Percentiles rank a stretch among this genome's conserved stretches.
These are phyloP conservation scores for Orientallactaga sibirica DNA, from an alignment of 2,797 vertebrate genomes.

Conservation along the genomic window DNA sequence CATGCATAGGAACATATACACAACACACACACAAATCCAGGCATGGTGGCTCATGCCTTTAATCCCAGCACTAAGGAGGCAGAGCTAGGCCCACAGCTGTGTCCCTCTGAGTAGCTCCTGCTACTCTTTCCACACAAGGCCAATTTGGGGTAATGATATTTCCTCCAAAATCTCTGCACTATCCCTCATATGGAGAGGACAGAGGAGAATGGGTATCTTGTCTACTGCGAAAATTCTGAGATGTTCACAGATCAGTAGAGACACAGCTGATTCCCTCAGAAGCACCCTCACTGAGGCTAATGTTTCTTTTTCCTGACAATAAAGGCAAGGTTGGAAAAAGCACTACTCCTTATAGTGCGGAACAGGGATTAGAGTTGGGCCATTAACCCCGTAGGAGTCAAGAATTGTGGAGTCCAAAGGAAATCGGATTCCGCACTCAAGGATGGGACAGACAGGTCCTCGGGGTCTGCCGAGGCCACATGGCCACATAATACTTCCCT, in stretches of 20 bases:
- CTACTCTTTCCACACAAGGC: neutral
- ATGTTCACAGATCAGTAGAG: slow-evolving; percentile 78
- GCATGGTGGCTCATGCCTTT: no score
- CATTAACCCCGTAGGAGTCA: slow-evolving; percentile 37
- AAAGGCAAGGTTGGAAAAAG: slow-evolving; percentile 53
- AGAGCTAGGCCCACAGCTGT: neutral
- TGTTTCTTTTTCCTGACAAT: neutral
- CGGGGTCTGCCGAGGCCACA: neutral
- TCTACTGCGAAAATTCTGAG: slow-evolving; percentile 79
- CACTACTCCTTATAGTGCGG: neutral
- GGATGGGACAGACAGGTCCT: slow-evolving; percentile 20
- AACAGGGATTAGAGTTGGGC: neutral
- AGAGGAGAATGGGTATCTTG: slow-evolving; percentile 74
- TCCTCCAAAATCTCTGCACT: neutral
- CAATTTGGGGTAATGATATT: slow-evolving; percentile 27
- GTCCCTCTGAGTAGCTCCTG: neutral
- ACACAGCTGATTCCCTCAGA: slow-evolving; percentile 60
- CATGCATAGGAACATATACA: no score
- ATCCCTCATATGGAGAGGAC: neutral
- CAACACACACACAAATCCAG: no score
- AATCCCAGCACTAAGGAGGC: no score
- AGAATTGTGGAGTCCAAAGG: slow-evolving; percentile 61
- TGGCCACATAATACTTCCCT: slow-evolving; percentile 71
- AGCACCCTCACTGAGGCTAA: slow-evolving; percentile 61
- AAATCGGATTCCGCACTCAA: slow-evolving; percentile 57